A percentile compares a stretch with the other conserved stretches of the same genome.
Evolutionary conservation across 64 coral and sea anemone species (phyloP).

Genomic region (Montipora efflorescens): DNA sequence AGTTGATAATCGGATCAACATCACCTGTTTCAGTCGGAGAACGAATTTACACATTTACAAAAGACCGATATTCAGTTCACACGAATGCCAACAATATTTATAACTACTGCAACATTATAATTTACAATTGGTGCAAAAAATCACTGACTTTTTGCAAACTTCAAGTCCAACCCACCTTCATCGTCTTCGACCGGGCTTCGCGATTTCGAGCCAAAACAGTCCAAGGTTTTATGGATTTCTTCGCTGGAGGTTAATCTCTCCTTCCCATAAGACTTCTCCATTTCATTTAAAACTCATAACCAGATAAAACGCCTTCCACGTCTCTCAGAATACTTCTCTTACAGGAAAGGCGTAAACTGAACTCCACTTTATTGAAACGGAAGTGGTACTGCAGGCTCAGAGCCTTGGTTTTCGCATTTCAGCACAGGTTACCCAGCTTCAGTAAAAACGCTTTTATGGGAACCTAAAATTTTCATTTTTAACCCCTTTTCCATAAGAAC

Average conservation of each 20-base stretch:
- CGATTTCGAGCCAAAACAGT: conserved; percentile 47
- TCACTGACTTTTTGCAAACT: not conserved
- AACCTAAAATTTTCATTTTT: too few relatives aligned
- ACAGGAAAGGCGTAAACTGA: not conserved
- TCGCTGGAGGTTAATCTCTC: conserved; percentile 26
- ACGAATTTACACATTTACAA: not conserved
- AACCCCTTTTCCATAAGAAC: too few relatives aligned
- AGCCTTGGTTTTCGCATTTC: too few relatives aligned
- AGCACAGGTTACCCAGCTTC: too few relatives aligned
- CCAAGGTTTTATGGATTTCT: conserved; percentile 52
- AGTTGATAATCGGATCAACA: not conserved
- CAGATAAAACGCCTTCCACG: not conserved
- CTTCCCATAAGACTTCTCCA: conserved; percentile 6
- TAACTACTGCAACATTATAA: not conserved
- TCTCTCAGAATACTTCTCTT: not conserved
- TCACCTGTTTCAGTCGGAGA: not conserved
- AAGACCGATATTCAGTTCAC: not conserved
- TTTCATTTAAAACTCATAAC: conserved; percentile 29
- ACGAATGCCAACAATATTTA: not conserved
- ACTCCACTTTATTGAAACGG: not conserved
- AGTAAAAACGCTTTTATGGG: too few relatives aligned
- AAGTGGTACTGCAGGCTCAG: not conserved
- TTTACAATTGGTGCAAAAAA: not conserved
- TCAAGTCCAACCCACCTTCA: not conserved
- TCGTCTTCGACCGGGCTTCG: conserved; percentile 13